phyloP scores from a whole-genome alignment of 2,797 vertebrate genomes.

The Danio tinwini region DNA sequence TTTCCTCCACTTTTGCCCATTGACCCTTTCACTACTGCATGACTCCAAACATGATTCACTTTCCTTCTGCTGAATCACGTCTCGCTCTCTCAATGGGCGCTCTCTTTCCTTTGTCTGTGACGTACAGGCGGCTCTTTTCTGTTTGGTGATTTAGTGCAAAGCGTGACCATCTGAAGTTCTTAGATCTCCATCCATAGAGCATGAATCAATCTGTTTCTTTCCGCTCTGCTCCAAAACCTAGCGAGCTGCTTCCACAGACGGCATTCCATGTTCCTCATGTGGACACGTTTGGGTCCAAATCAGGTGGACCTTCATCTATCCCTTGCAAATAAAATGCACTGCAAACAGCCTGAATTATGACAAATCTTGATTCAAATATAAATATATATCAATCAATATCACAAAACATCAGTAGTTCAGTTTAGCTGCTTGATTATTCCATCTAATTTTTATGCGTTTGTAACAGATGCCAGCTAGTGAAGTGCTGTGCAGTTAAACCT shows the following conservation, averaged over 20 bases:
- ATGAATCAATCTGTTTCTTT: conserved; percentile 55
- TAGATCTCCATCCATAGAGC: conserved; percentile 37
- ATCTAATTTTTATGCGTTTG: not conserved
- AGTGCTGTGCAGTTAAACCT: too few relatives aligned
- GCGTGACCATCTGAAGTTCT: conserved; percentile 29
- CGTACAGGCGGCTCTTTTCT: conserved; percentile 25
- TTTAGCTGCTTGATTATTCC: not conserved
- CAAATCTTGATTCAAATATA: not conserved
- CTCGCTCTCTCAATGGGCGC: conserved; percentile 47
- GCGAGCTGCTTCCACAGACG: not conserved
- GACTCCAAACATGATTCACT: conserved; percentile 55
- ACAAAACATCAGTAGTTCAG: not conserved
- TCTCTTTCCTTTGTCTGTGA: conserved; percentile 44
- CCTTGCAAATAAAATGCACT: not conserved
- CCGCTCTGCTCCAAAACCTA: conserved; percentile 2
- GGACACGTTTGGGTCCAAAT: not conserved
- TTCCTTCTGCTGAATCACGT: conserved; percentile 56
- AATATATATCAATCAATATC: not conserved
- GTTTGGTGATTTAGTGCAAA: conserved; percentile 43
- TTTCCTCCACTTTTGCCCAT: conserved; percentile 36
- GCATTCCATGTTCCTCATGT: not conserved
- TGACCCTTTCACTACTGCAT: conserved; percentile 46
- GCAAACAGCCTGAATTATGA: not conserved
- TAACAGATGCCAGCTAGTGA: too few relatives aligned
- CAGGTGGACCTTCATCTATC: not conserved